phyloP scores from a whole-genome alignment of 1,140 invertebrate species.

The Heliconius himera region DNA sequence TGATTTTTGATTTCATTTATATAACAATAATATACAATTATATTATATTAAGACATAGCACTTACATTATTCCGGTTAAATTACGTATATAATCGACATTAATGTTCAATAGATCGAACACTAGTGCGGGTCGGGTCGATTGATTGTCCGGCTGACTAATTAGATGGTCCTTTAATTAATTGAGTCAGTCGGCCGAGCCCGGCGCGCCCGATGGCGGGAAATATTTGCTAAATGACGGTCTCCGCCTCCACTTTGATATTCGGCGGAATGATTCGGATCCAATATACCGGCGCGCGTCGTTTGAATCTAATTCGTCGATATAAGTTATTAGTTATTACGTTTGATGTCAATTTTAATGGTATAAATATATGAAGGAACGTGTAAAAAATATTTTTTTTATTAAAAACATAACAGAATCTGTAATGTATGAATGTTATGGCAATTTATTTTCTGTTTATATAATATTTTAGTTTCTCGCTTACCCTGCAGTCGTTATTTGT shows the following conservation, averaged over 20 bases:
- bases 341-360: neutral
- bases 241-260: neutral
- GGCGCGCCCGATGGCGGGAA: slow-evolving; percentile 3
- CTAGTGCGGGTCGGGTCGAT: slow-evolving; percentile 31
- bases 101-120: slow-evolving; percentile 31
- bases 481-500: no score
- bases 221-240: slow-evolving; percentile 5
- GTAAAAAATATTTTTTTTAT: no score
- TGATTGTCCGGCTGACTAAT: slow-evolving; percentile 42
- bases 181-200: slow-evolving; percentile 38
- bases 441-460: no score
- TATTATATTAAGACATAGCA: neutral
- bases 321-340: neutral
- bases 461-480: no score
- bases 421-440: no score
- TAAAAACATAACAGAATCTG: no score
- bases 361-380: no score
- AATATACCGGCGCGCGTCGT: neutral
- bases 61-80: slow-evolving; percentile 10
- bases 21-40: neutral
- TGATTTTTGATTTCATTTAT: no score
- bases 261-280: neutral
- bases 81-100: slow-evolving; percentile 23
- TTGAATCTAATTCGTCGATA: neutral
- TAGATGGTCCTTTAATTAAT: slow-evolving; percentile 50